A percentile compares a stretch with the other conserved stretches of the same genome.
Evolutionary conservation across 2,797 vertebrate species (phyloP).

Genomic region (Lepilemur ruficaudatus): DNA sequence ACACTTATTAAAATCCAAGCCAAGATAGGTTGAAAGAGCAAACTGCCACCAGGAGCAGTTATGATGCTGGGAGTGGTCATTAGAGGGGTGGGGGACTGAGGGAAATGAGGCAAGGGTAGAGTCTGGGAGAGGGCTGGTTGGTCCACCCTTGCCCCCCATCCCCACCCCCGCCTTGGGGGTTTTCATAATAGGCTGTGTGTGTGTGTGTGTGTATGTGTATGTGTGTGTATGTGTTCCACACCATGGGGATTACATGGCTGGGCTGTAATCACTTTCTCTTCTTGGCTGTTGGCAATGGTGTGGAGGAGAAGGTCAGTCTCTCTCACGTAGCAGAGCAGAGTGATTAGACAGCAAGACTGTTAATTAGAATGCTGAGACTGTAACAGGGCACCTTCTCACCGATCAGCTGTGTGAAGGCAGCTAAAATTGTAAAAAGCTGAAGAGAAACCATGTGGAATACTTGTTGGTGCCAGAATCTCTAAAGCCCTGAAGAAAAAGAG

Average conservation of each 20-base stretch:
- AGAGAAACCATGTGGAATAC: constrained; percentile 27
- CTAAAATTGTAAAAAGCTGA: constrained; percentile 42
- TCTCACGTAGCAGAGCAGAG: constrained; percentile 35
- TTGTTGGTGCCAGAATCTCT: constrained; percentile 49
- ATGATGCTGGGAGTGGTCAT: neutral
- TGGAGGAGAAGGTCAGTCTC: constrained; percentile 52
- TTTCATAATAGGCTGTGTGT: neutral
- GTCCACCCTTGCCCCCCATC: neutral
- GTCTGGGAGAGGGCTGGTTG: neutral
- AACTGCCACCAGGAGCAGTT: neutral
- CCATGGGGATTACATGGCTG: neutral
- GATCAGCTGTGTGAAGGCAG: constrained; percentile 34
- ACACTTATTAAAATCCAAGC: neutral
- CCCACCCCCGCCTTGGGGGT: neutral
- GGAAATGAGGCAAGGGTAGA: neutral
- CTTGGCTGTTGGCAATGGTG: constrained; percentile 22
- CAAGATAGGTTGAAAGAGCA: neutral
- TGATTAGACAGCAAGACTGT: constrained; percentile 58
- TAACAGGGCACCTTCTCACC: constrained; percentile 34
- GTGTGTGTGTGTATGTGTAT: neutral
- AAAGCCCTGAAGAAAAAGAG: neutral
- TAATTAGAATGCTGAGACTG: constrained; percentile 56
- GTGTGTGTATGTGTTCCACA: neutral
- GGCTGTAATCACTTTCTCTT: constrained; percentile 39
- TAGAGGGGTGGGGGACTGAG: neutral